Evolutionary conservation across 2,797 vertebrate species (phyloP), one percentile per base, ranked within the genome.

Genomic region (Meda fulgida): DNA sequence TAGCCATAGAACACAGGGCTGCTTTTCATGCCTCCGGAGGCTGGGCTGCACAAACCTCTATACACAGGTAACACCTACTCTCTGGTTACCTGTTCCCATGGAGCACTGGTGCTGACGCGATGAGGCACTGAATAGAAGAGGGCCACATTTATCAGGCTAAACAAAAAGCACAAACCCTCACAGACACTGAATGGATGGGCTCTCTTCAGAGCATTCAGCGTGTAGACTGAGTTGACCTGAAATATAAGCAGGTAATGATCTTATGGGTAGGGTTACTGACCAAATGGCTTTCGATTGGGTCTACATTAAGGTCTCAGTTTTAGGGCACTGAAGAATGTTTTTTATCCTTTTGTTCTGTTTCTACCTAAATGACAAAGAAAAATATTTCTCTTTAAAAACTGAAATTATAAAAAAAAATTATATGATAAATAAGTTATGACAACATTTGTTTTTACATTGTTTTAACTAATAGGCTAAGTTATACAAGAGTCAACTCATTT

Each of bases 51-150:
- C 71, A 80, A 60, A 66, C 21, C 80, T 85, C 77, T 66, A 81
- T 55, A 38, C 48, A 88, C 92, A 94, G 93, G 93, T 93, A 91
- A 92, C 70, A 84, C 40, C 85, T 78, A 31, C 75, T 92, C 93
- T 93, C 89, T 90, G 82, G 91, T 93, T 93, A 92, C 92, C 89
- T 55, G 90, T 91, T 92, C 91, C 90, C 90, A 93, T 89, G 90
- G 83, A 93, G 85, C 67, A 69, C 10, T 46, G 73, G 67, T 85
- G 65, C 85, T 87, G 80, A 89, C 81, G 89, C 84, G 81, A 86
- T 87, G 89, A 89, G 86, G 7, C 71, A 72, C 46, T 87, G 84
- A 85, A 85, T 29, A 36, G 82, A 53, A 78, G 72, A 80, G 85
- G 65, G 86, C 34, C 21, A 53, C 55, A 79, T 89, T 84, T 87